Base-by-base conservation (phyloP, 2,888 invertebrate species). In the Omphaloscelis lunosa region DNA sequence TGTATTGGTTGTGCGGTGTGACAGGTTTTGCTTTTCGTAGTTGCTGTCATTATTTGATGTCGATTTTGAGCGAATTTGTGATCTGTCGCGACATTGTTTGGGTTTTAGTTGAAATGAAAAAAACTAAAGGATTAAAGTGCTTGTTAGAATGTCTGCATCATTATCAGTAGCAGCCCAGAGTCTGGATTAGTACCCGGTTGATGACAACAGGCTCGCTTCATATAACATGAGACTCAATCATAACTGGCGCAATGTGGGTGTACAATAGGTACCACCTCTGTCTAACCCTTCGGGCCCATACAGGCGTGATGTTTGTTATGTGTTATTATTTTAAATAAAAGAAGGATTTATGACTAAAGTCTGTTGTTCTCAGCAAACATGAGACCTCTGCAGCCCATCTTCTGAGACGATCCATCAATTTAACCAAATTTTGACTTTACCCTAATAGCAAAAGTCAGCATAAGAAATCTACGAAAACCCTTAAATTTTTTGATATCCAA, bases 1-100 rank as follows among this genome's bases (percentile, higher is more conserved):
- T 94, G 93, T 92, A 90, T 88, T 90, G 84, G 83, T 77, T 71
- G 75, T 62, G 74, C 27, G 70, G 69, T 83, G 82, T 86, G 91
- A 90, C 91, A 85, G 84, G 86, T 88, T 89, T 87, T 84, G 80
- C 83, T 89, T 84, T 86, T 86, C 87, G 84, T 82, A 82, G 84
- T 88, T 79, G 80, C 87, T 84, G 89, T 89, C 86, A 89, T 89
- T 90, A 85, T 85, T 85, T 63, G 61, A 83, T 75, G 77, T 71
- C 53, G 75, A 41, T 74, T 85, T 76, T 79, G 68, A 59, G 65
- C 9, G n/a, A 39, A 76, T 73, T 61, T 51, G 53, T 67, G 68
- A 69, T 53, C 15, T 48, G 62, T 51, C n/a, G 62, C 39, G 7
- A 45, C 4, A 71, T 51, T 67, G 3, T 67, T 56, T n/a, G 1